Percentiles rank a stretch among this genome's conserved stretches.
phyloP scores from a whole-genome alignment of 2,888 invertebrate species.

The Himalopsyche kuldschensis region DNA sequence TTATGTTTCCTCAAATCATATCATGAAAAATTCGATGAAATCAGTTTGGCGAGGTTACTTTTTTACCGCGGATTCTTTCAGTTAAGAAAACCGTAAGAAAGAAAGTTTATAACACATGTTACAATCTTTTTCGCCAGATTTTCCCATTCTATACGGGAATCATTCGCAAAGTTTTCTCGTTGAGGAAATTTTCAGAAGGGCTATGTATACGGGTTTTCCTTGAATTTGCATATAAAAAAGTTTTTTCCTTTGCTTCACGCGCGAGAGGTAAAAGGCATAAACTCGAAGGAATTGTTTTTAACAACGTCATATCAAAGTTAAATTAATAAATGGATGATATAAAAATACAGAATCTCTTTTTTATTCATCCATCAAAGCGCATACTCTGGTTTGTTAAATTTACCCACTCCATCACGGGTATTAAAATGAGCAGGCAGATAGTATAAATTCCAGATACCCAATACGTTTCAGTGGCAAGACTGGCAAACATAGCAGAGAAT shows the following conservation, averaged over 20 bases:
- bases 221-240: neutral
- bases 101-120: constrained; percentile 23
- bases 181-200: neutral
- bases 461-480: too few relatives aligned
- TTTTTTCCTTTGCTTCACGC: neutral
- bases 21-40: neutral
- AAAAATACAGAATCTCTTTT: neutral
- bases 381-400: neutral
- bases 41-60: neutral
- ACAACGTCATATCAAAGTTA: neutral
- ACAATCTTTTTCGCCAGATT: constrained; percentile 12
- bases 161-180: neutral
- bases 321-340: neutral
- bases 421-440: too few relatives aligned
- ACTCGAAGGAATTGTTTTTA: neutral
- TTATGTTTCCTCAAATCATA: neutral
- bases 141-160: neutral
- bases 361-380: neutral
- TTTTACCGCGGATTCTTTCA: neutral
- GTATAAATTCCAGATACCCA: too few relatives aligned
- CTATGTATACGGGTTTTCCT: neutral
- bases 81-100: constrained; percentile 10
- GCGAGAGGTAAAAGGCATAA: neutral
- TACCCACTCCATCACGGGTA: too few relatives aligned
- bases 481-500: too few relatives aligned